Percentiles rank a stretch among this genome's conserved stretches.
Evolutionary conservation across 2,113 vertebrate genomes (phyloP).

Genomic region (Toxostoma redivivum): DNA sequence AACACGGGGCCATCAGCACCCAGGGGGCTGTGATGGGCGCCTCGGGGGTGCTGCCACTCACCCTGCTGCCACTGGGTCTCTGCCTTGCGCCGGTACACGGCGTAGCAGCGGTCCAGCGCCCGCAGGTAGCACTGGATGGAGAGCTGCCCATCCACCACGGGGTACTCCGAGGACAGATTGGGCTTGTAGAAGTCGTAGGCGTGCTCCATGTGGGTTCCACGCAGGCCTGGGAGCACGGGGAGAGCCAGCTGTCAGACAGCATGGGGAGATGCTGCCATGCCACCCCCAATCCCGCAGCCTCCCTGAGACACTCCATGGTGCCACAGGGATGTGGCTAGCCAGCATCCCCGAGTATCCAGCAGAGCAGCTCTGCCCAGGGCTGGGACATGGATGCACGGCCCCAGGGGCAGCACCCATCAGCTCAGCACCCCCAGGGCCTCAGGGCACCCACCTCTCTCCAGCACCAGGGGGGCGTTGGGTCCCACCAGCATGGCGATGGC

Average conservation of each 20-base stretch:
- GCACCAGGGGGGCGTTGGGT: slow-evolving; percentile 70
- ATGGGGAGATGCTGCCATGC: accelerated
- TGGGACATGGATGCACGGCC: accelerated
- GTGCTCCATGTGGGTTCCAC: slow-evolving; percentile 79
- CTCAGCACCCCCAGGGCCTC: accelerated
- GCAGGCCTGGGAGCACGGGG: slow-evolving; percentile 54
- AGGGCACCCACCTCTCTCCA: slow-evolving; percentile 71
- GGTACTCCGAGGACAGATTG: slow-evolving; percentile 68
- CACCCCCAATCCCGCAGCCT: neutral
- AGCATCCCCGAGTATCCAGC: neutral
- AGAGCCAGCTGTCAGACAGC: neutral
- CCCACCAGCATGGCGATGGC: slow-evolving; percentile 80
- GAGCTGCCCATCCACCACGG: slow-evolving; percentile 72
- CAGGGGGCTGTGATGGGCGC: accelerated
- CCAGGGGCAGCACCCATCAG: neutral
- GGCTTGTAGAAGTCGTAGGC: slow-evolving; percentile 80
- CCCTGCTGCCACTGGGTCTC: slow-evolving; percentile 72
- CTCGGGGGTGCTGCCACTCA: neutral
- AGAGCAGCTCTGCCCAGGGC: neutral
- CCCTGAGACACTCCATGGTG: neutral
- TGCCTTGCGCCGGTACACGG: slow-evolving; percentile 68
- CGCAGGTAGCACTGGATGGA: slow-evolving; percentile 78
- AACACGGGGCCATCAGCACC: neutral
- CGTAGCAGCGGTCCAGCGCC: slow-evolving; percentile 71
- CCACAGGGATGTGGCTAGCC: accelerated